Percentiles rank a stretch among this genome's conserved stretches.
Conservation (phyloP, 2,113 vertebrate genomes). For the Hemiscyllium ocellatum region DNA sequence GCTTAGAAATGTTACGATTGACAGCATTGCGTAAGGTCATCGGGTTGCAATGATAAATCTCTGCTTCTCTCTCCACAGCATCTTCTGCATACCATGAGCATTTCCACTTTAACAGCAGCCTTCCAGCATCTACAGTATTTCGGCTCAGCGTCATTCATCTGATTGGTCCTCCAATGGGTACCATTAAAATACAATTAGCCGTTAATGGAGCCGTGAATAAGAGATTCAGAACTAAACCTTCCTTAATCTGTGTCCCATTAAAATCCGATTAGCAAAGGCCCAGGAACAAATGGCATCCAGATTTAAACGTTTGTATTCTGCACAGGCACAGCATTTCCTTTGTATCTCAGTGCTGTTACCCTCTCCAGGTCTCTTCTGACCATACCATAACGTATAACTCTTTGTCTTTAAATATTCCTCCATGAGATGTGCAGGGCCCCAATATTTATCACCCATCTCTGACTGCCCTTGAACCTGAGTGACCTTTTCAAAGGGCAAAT, state of each 20-base stretch:
- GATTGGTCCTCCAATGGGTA: neutral
- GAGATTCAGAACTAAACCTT: neutral
- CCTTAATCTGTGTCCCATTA: neutral
- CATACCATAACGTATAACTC: neutral
- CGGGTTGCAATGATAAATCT: neutral
- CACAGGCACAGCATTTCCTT: neutral
- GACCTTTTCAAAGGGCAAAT: too few species aligned
- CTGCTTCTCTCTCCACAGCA: neutral
- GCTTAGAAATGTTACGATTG: neutral
- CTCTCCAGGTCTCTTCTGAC: neutral
- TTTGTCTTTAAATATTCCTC: too few species aligned
- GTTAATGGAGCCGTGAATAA: neutral
- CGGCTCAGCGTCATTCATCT: neutral
- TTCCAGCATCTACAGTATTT: neutral
- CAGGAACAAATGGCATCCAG: constrained; percentile 1
- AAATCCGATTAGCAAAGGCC: neutral
- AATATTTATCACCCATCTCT: too few species aligned
- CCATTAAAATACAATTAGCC: neutral
- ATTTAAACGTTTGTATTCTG: neutral
- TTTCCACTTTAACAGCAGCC: neutral
- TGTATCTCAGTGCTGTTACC: neutral
- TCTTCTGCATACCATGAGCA: neutral
- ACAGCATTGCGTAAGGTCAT: neutral
- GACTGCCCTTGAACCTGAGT: too few species aligned
- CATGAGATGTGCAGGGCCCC: too few species aligned